phyloP scores from a whole-genome alignment of 2,113 vertebrate genomes.

The Boulengeromyrus knoepffleri region DNA sequence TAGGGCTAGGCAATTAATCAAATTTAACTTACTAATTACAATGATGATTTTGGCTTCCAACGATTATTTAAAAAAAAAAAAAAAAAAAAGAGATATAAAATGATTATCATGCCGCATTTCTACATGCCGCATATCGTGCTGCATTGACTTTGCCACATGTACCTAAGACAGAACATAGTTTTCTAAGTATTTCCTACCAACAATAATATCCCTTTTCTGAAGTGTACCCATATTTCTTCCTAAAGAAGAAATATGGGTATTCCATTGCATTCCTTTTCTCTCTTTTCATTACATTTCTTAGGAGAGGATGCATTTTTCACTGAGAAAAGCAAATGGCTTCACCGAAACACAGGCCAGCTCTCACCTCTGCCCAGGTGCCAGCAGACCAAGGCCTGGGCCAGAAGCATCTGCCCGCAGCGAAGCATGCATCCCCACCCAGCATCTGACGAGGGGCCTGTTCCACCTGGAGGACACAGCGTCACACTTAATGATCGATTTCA shows the following conservation, averaged over 20 bases:
- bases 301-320: neutral
- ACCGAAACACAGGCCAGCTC: neutral
- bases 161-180: neutral
- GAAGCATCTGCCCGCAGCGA: constrained; percentile 85
- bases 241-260: neutral
- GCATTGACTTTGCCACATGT: neutral
- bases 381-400: constrained; percentile 76
- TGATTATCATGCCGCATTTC: neutral
- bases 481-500: neutral
- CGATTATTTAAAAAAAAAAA: neutral
- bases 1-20: neutral
- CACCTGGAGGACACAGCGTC: constrained; percentile 51
- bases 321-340: neutral
- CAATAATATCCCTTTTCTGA: neutral
- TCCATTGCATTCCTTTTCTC: neutral
- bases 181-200: neutral
- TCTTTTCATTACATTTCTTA: neutral
- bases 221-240: neutral
- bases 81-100: neutral
- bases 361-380: constrained; percentile 74
- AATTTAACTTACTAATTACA: neutral
- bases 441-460: constrained; percentile 79
- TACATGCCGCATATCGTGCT: too few species aligned
- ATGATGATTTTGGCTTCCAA: neutral
- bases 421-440: constrained; percentile 86